Base-by-base conservation (phyloP, 2,888 invertebrate species). In the Syrphus vitripennis region DNA sequence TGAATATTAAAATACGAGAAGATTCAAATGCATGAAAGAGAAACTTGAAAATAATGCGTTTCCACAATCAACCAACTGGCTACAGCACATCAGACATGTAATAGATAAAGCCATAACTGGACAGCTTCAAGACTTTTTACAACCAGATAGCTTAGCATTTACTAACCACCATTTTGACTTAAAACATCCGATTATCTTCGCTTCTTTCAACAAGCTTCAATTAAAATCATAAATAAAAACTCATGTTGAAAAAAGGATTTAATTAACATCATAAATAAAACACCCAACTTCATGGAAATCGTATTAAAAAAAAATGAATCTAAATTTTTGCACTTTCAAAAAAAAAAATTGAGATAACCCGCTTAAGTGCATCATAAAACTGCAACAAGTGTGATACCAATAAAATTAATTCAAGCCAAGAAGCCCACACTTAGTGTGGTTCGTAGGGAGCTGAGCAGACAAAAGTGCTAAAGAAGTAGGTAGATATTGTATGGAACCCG, bases 351-450 rank as follows among this genome's bases (percentile, higher is more conserved):
- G 53, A 31, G 29, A 83, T 83, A 71, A 83, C 80, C 53, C 50
- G 50, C 76, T 59, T 70, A 80, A 83, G 80, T 83, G 80, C 80
- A 80, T 70, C 75, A 65, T 80, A 83, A 83, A 83, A 53, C 42
- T 80, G 70, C 83, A 83, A 45, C 70, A 75, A 57, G 63, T 55
- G 31, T 70, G 48, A 48, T 40, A 31, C 57, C 42, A 63, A 10
- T 67, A 29, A 72, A 83, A 78, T 72, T 61, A 74, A 69, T 69
- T 53, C 42, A 72, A 59, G 31, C 42, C 57, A 53, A 19, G 37
- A 14, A 42, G 40, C 24, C 14, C 40, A 31, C 10, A 14, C n/a
- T 24, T 21, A 48, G 26, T 70, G 69, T 7, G 10, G 31, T 48
- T 65, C 1, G 16, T 1, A 26, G 29, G 21, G 45, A 10, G 10